Conservation (phyloP, 2,113 vertebrate genomes). For the Gracilinanus agilis region DNA sequence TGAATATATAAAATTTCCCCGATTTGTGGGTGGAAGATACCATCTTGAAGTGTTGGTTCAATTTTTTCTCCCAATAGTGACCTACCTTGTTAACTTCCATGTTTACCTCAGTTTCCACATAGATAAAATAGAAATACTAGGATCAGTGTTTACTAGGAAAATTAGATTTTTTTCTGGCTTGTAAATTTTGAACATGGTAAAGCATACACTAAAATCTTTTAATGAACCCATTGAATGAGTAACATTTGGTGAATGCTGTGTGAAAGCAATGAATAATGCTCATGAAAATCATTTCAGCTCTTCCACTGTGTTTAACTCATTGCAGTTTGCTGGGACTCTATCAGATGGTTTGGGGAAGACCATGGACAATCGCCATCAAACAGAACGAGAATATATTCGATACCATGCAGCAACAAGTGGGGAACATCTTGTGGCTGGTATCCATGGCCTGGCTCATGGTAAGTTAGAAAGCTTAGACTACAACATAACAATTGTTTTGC, state of each 20-base stretch:
- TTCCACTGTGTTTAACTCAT: slow-evolving; percentile 51
- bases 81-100: slow-evolving; percentile 8
- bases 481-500: not conserved
- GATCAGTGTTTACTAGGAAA: not conserved
- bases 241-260: not conserved
- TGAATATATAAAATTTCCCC: slow-evolving; percentile 39
- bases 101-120: not conserved
- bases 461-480: slow-evolving; percentile 41
- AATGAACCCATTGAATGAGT: not conserved
- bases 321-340: slow-evolving; percentile 95
- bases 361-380: slow-evolving; percentile 98
- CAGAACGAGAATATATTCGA: slow-evolving; percentile 95
- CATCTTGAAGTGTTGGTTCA: slow-evolving; percentile 52
- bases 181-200: not conserved
- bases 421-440: slow-evolving; percentile 97
- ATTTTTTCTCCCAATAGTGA: slow-evolving; percentile 1
- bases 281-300: slow-evolving; percentile 15
- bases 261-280: slow-evolving; percentile 11
- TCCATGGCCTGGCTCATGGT: slow-evolving; percentile 98
- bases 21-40: slow-evolving; percentile 6
- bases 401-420: slow-evolving; percentile 98
- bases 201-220: not conserved
- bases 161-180: not conserved
- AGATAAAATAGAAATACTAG: not conserved
- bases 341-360: slow-evolving; percentile 97